Conservation (phyloP, 2,797 vertebrate genomes). For the Xenops minutus region DNA sequence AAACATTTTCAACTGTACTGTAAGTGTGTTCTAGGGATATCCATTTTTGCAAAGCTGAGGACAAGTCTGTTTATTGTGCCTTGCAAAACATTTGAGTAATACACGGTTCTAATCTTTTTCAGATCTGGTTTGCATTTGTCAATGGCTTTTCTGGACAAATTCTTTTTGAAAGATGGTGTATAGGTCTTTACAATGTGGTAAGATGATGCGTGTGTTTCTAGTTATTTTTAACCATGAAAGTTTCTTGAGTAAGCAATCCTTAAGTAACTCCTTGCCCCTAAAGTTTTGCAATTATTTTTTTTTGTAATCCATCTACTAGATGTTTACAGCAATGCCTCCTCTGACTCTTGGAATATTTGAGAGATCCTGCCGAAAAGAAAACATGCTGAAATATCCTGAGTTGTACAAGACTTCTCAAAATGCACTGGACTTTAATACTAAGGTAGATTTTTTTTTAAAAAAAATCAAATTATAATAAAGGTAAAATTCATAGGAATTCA, state of each 20-base stretch:
- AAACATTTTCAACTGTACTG: not conserved
- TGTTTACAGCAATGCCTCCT: slow-evolving; percentile 96
- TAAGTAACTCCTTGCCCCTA: not conserved
- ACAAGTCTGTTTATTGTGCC: not conserved
- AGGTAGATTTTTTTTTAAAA: slow-evolving; percentile 62
- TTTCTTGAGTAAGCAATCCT: not conserved
- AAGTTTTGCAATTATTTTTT: not conserved
- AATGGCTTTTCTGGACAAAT: slow-evolving; percentile 99
- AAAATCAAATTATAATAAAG: not conserved
- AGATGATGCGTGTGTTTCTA: slow-evolving; percentile 62
- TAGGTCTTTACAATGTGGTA: slow-evolving; percentile 99
- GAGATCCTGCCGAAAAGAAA: slow-evolving; percentile 94
- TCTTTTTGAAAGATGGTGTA: slow-evolving; percentile 98
- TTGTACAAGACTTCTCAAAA: slow-evolving; percentile 98
- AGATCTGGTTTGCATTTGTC: slow-evolving; percentile 99
- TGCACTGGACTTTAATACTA: slow-evolving; percentile 92
- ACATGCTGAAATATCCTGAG: slow-evolving; percentile 97
- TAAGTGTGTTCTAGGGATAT: not conserved
- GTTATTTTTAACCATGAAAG: not conserved
- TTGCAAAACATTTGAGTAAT: not conserved
- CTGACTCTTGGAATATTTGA: slow-evolving; percentile 98
- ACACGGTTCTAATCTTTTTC: not conserved
- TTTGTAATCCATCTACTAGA: slow-evolving; percentile 70
- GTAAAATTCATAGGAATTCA: not conserved
- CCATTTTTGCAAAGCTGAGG: not conserved